Evolutionary conservation across 1,140 invertebrate genomes (phyloP).

Genomic region (Eumaeus atala): DNA sequence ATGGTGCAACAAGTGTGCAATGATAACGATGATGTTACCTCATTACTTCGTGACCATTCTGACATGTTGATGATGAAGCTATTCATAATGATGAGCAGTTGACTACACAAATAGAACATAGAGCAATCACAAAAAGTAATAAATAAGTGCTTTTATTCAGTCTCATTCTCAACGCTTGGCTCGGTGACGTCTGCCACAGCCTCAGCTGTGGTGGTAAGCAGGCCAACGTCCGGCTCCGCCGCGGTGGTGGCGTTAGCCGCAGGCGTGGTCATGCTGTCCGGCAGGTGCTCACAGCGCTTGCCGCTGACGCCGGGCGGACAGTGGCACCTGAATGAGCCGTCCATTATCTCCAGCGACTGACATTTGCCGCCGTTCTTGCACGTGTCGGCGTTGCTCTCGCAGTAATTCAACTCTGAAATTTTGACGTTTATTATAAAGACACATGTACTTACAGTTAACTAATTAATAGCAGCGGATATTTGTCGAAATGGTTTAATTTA

Average conservation of each 20-base stretch:
- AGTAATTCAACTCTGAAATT: constrained; percentile 82
- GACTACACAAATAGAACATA: neutral
- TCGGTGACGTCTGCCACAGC: constrained; percentile 27
- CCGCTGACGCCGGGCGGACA: constrained; percentile 77
- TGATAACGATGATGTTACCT: neutral
- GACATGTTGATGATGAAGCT: too few species aligned
- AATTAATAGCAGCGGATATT: too few species aligned
- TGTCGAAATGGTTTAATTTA: too few species aligned
- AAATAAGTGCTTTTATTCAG: constrained; percentile 33
- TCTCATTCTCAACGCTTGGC: constrained; percentile 52
- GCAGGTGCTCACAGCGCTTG: constrained; percentile 76
- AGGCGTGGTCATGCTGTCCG: constrained; percentile 48
- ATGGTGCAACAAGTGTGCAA: neutral
- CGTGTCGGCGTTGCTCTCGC: constrained; percentile 79
- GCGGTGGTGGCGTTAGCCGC: constrained; percentile 12
- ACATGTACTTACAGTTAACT: too few species aligned
- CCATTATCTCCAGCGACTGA: constrained; percentile 82
- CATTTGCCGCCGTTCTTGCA: constrained; percentile 89
- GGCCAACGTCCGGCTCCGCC: constrained; percentile 18
- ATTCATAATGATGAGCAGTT: neutral
- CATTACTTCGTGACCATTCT: too few species aligned
- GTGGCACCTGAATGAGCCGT: constrained; percentile 83
- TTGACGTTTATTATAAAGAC: constrained; percentile 2
- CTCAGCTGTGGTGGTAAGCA: constrained; percentile 17
- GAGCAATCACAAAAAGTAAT: neutral